Base-by-base conservation (phyloP, 2,888 invertebrate genomes). In the Hypolimnas misippus region DNA sequence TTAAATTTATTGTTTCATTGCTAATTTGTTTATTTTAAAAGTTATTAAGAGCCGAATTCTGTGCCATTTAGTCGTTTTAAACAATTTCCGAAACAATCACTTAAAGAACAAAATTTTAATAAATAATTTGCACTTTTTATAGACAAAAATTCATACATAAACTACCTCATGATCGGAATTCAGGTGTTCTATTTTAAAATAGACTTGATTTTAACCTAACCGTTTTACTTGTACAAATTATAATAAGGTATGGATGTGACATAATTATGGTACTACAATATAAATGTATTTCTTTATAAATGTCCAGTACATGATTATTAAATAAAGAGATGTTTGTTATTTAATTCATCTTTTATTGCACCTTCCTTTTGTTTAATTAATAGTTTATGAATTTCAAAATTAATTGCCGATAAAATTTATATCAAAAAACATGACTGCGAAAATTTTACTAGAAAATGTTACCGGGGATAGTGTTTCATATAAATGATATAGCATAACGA, bases 291-390 rank as follows among this genome's bases (percentile, higher is more conserved):
- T 87, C 87, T 89, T 84, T 87, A 89, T 87, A 78, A 82, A 86
- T 92, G 90, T 91, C 90, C 89, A 87, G 84, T 89, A 89, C 86
- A 87, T 86, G 81, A 86, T 77, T 87, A 91, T 86, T 84, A 84
- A 82, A 89, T 90, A 89, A 90, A 89, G 81, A 87, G 79, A 92
- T 92, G 90, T 89, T 92, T 92, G 92, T 92, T 92, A 92, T 90
- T 86, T 83, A 87, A 72, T 62, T 62, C 60, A 60, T 65, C 63
- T 73, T 64, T 73, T 54, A 72, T 71, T 73, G 12, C 5, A 8
- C 12, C 54, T 56, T 44, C 10, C 31, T 16, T 19, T 12, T 21
- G 14, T n/a, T 14, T n/a, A n/a, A n/a, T n/a, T n/a, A n/a, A n/a
- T n/a, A n/a, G n/a, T n/a, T n/a, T n/a, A n/a, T n/a, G n/a, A n/a